phyloP scores from a whole-genome alignment of 2,113 vertebrate genomes.

The Phocoena phocoena region DNA sequence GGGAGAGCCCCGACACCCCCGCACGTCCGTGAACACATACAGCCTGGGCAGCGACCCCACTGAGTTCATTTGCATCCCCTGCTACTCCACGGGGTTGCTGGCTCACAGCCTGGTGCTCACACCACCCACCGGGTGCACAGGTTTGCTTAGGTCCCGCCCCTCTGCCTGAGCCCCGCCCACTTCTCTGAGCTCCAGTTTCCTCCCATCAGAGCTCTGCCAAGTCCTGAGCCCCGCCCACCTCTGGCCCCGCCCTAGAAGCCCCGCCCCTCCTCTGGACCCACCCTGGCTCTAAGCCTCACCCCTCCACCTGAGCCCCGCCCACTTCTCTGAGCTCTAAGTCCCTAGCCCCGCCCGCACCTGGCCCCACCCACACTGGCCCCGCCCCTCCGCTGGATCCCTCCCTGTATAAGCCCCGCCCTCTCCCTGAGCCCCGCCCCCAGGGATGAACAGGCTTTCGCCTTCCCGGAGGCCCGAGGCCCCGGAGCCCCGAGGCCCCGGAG shows the following conservation, averaged over 20 bases:
- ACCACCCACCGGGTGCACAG: background rate
- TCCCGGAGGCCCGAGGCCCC: slow-evolving; percentile 74
- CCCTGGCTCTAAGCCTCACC: no score
- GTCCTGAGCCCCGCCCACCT: background rate
- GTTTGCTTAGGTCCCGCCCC: no score
- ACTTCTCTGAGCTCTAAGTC: no score
- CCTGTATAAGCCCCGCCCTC: background rate
- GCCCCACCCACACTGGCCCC: background rate
- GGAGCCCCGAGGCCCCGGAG: slow-evolving; percentile 46
- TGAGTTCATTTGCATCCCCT: background rate
- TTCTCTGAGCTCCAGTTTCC: no score
- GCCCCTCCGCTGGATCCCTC: background rate
- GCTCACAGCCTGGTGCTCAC: background rate
- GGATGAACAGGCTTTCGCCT: background rate
- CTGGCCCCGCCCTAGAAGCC: background rate
- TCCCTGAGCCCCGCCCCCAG: background rate
- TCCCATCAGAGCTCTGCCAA: no score
- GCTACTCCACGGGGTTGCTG: background rate
- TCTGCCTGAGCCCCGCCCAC: no score
- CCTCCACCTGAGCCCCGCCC: no score
- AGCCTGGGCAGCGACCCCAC: no score
- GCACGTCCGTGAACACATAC: no score
- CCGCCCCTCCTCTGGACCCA: no score
- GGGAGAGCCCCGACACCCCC: no score
- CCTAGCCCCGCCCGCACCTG: background rate